These are phyloP conservation scores for Myrmecobius fasciatus DNA, from an alignment of 2,113 vertebrate species.

Conservation along the genomic window DNA sequence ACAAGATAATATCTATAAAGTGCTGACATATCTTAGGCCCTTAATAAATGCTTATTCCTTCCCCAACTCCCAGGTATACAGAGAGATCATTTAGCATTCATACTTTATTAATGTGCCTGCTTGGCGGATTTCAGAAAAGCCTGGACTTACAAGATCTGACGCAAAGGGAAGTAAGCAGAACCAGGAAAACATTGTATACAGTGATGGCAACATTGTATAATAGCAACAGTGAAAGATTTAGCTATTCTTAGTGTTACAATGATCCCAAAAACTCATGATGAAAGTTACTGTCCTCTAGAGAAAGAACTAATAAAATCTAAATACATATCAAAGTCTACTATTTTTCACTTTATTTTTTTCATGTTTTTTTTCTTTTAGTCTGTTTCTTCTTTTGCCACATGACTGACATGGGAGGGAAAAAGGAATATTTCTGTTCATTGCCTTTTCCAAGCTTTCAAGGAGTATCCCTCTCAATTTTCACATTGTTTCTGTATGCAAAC, in stretches of 20 bases:
- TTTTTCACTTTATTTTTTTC: not conserved
- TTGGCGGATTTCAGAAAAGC: not conserved
- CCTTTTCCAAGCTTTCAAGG: not conserved
- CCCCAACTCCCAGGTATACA: not conserved
- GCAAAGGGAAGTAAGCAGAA: not conserved
- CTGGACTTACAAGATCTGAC: not conserved
- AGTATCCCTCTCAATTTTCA: not conserved
- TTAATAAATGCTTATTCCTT: not conserved
- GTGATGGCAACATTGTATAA: not conserved
- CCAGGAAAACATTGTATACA: not conserved
- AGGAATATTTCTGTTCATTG: not conserved
- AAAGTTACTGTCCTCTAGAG: not conserved
- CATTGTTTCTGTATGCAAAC: not conserved
- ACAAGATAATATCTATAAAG: not conserved
- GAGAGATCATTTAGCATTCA: not conserved
- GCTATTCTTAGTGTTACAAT: not conserved
- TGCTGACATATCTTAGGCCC: not conserved
- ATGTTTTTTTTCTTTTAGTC: not conserved
- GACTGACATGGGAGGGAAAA: not conserved
- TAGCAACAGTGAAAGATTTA: not conserved
- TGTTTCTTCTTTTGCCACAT: not conserved
- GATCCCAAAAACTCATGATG: not conserved
- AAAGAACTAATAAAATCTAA: not conserved
- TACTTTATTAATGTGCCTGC: not conserved
- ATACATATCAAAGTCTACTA: not conserved